Evolutionary conservation across 2,113 vertebrate species (phyloP).

Genomic region (Pseudorasbora parva): DNA sequence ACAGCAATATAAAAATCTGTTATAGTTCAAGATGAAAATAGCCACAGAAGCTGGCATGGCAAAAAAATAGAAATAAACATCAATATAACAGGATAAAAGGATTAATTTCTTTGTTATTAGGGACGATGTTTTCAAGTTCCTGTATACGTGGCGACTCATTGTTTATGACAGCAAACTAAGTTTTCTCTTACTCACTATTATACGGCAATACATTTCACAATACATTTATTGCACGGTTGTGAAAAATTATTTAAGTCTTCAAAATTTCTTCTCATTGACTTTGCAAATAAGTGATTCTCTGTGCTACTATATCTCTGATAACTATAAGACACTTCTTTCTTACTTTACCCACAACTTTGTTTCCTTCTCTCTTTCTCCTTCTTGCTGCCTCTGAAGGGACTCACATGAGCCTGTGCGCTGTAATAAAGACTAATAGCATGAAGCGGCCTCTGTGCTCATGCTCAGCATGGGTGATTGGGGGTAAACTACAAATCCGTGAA

Average conservation of each 20-base stretch:
- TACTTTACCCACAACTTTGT: neutral
- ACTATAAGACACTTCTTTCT: neutral
- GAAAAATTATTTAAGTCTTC: neutral
- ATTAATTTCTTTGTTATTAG: neutral
- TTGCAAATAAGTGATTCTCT: neutral
- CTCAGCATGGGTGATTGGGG: slow-evolving; percentile 45
- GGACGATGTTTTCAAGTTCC: neutral
- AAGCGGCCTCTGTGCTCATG: slow-evolving; percentile 39
- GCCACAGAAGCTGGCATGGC: too few species aligned
- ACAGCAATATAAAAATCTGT: neutral
- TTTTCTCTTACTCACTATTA: neutral
- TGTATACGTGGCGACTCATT: neutral
- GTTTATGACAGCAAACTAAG: neutral
- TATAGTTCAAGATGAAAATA: too few species aligned
- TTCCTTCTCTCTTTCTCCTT: neutral
- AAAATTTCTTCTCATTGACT: neutral
- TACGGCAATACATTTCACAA: neutral
- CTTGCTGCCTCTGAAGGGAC: slow-evolving; percentile 44
- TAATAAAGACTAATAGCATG: slow-evolving; percentile 48
- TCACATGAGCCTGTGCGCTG: slow-evolving; percentile 49
- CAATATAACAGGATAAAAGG: neutral
- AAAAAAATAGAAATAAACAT: too few species aligned
- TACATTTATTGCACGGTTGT: neutral
- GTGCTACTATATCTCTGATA: neutral
- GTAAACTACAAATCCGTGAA: slow-evolving; percentile 52